phyloP scores from a whole-genome alignment of 2,797 vertebrate species.

The Trachurus trachurus region DNA sequence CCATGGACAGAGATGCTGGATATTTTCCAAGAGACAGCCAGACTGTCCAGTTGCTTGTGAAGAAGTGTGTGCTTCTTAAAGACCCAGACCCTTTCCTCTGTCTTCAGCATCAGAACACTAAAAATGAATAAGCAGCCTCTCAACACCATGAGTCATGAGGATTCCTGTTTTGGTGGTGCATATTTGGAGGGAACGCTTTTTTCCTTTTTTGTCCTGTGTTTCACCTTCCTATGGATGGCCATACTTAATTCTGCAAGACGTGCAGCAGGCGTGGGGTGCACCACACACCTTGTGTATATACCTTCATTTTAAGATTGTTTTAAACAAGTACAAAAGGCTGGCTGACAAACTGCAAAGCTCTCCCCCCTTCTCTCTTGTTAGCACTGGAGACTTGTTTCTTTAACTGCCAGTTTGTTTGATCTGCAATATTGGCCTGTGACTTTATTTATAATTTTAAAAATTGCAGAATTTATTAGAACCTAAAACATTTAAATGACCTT shows the following conservation, averaged over 20 bases:
- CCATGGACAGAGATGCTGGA: constrained; percentile 76
- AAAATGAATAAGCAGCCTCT: constrained; percentile 72
- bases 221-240: constrained; percentile 80
- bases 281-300: constrained; percentile 87
- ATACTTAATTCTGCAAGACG: constrained; percentile 74
- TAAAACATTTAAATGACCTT: constrained; percentile 58
- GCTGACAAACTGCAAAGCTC: constrained; percentile 84
- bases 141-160: constrained; percentile 71
- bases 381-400: constrained; percentile 75
- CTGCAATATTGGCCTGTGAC: constrained; percentile 76
- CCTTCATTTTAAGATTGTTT: constrained; percentile 89
- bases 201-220: constrained; percentile 45
- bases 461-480: constrained; percentile 61
- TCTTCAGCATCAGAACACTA: constrained; percentile 84
- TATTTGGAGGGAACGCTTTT: constrained; percentile 50
- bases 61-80: constrained; percentile 73
- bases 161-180: constrained; percentile 74
- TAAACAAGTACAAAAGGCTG: constrained; percentile 92
- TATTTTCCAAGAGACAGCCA: constrained; percentile 71
- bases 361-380: constrained; percentile 61
- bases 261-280: constrained; percentile 74
- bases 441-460: constrained; percentile 83
- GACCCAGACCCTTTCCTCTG: constrained; percentile 78
- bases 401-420: constrained; percentile 69
- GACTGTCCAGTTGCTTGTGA: constrained; percentile 69